Evolutionary conservation across 2,797 vertebrate genomes (phyloP).

Genomic region (Natrix natrix): DNA sequence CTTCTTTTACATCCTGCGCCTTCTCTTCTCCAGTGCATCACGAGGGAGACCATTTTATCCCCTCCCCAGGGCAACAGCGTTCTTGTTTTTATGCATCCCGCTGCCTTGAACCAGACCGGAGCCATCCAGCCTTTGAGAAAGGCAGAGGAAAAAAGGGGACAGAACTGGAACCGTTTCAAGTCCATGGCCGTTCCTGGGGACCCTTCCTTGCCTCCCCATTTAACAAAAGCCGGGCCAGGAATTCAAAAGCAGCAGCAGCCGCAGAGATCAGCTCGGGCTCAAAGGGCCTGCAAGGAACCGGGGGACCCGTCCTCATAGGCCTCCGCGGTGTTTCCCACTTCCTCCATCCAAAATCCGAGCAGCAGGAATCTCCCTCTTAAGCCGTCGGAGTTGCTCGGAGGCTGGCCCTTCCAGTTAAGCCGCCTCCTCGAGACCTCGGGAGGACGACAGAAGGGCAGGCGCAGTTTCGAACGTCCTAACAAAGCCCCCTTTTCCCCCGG

Average conservation of each 20-base stretch:
- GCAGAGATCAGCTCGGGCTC: background rate
- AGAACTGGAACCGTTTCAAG: background rate
- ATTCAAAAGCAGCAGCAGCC: background rate
- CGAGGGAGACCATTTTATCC: background rate
- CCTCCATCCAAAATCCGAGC: background rate
- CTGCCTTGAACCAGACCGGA: background rate
- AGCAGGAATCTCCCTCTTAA: background rate
- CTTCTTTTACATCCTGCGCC: background rate
- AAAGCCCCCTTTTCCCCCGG: background rate
- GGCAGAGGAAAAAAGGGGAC: background rate
- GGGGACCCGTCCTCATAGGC: background rate
- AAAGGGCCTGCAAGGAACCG: background rate
- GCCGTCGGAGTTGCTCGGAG: background rate
- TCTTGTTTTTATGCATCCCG: background rate
- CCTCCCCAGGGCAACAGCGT: too few species aligned
- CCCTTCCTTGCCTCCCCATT: background rate
- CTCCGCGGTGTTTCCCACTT: background rate
- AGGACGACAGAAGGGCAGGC: too few species aligned
- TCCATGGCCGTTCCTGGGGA: background rate
- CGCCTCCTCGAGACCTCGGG: background rate
- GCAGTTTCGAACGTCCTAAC: background rate
- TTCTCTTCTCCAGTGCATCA: background rate
- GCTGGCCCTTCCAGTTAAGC: background rate
- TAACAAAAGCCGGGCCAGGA: background rate
- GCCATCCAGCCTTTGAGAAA: background rate